phyloP scores from a whole-genome alignment of 2,888 invertebrate species.

The Nemoura dubitans region DNA sequence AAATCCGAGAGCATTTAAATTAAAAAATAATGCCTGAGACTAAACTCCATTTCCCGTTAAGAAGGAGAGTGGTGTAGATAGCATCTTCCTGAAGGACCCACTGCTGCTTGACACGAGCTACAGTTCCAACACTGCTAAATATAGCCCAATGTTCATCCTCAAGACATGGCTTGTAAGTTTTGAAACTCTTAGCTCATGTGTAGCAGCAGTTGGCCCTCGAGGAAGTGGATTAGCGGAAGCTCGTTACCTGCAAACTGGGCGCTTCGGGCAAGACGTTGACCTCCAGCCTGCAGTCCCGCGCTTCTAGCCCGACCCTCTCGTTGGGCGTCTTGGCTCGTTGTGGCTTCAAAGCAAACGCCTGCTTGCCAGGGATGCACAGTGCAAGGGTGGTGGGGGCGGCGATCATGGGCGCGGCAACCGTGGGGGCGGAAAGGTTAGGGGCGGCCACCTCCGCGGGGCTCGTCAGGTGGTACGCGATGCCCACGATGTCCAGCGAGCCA shows the following conservation, averaged over 20 bases:
- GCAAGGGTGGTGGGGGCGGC: conserved; percentile 9
- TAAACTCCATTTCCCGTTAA: too few relatives aligned
- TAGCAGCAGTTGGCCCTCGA: too few relatives aligned
- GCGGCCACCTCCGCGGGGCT: conserved; percentile 57
- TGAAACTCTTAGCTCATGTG: too few relatives aligned
- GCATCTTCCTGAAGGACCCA: too few relatives aligned
- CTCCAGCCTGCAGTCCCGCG: conserved; percentile 74
- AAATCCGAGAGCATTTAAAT: too few relatives aligned
- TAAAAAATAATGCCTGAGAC: too few relatives aligned
- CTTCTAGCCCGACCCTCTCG: conserved; percentile 63
- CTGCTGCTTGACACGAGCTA: too few relatives aligned
- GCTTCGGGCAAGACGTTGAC: conserved; percentile 81
- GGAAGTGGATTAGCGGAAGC: too few relatives aligned
- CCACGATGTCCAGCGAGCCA: conserved; percentile 78
- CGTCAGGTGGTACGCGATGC: conserved; percentile 73
- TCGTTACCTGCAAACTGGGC: conserved; percentile 82
- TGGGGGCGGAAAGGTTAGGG: conserved; percentile 52
- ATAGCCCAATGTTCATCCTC: too few relatives aligned
- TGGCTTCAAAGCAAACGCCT: conserved; percentile 66
- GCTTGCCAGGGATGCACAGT: conserved; percentile 68
- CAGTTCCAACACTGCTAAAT: too few relatives aligned
- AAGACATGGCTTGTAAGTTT: too few relatives aligned
- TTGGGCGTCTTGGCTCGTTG: conserved; percentile 66
- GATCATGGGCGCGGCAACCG: conserved; percentile 43
- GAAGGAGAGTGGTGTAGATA: too few relatives aligned